phyloP scores from a whole-genome alignment of 2,888 invertebrate species.

The Odiellus spinosus region DNA sequence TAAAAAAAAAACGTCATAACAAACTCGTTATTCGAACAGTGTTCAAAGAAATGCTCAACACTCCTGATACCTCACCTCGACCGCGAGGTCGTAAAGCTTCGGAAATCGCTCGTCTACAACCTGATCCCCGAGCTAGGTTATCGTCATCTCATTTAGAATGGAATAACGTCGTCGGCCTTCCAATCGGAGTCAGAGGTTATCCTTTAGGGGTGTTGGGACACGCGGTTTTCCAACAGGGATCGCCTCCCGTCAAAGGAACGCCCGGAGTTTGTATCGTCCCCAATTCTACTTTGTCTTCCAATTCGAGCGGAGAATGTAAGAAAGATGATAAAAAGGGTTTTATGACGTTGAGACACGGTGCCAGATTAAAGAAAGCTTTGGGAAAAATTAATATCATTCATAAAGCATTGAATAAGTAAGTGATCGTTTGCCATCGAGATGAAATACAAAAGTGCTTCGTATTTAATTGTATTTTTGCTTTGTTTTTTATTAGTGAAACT shows the following conservation, averaged over 20 bases:
- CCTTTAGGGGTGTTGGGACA: constrained; percentile 7
- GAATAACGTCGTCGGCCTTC: too few species aligned
- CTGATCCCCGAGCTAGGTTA: constrained; percentile 53
- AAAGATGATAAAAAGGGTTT: constrained; percentile 40
- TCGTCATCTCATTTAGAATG: constrained; percentile 59
- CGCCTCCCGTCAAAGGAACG: constrained; percentile 27
- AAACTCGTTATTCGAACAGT: constrained; percentile 35
- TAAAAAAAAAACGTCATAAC: too few species aligned
- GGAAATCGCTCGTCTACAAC: constrained; percentile 49
- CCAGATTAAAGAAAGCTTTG: constrained; percentile 69
- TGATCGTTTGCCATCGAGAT: neutral
- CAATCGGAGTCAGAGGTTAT: constrained; percentile 9
- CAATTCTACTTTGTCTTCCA: constrained; percentile 1
- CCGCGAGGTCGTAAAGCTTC: constrained; percentile 45
- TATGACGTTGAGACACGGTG: constrained; percentile 75
- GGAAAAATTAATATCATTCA: constrained; percentile 57
- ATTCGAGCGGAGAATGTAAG: constrained; percentile 28
- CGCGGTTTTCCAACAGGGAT: constrained; percentile 23
- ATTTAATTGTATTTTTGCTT: neutral
- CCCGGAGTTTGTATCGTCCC: constrained; percentile 1
- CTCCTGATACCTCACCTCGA: constrained; percentile 65
- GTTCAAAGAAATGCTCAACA: constrained; percentile 51
- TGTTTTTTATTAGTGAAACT: constrained; percentile 19
- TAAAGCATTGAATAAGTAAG: constrained; percentile 22
- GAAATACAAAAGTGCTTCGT: neutral